Conservation (phyloP, 2,888 invertebrate species). For the Himalopsyche anomala region DNA sequence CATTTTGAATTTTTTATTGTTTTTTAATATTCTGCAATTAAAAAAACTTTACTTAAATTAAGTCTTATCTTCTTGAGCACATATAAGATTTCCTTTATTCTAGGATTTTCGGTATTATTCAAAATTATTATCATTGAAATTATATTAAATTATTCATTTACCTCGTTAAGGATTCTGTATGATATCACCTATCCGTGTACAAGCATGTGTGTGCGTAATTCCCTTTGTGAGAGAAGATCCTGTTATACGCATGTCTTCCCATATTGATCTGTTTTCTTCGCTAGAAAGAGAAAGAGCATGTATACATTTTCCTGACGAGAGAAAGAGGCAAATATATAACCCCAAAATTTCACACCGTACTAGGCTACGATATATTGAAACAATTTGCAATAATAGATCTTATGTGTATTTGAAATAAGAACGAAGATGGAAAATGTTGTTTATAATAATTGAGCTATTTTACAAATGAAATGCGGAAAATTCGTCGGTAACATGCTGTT, state of each 20-base stretch:
- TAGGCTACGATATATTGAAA: not conserved
- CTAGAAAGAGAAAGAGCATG: not conserved
- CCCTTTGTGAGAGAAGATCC: not conserved
- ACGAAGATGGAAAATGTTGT: not conserved
- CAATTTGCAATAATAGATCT: not conserved
- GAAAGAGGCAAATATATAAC: not conserved
- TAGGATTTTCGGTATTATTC: too few relatives aligned
- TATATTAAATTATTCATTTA: not conserved
- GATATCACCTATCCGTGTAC: not conserved
- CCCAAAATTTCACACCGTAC: not conserved
- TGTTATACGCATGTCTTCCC: not conserved
- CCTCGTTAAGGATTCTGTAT: not conserved
- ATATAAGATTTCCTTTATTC: too few relatives aligned
- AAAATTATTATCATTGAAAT: not conserved
- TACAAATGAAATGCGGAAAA: not conserved
- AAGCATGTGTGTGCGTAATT: not conserved
- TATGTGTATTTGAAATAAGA: not conserved
- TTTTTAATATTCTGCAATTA: too few relatives aligned
- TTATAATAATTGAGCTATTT: not conserved
- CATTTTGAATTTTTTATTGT: too few relatives aligned
- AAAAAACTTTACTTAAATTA: too few relatives aligned
- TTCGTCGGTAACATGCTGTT: constrained; percentile 25
- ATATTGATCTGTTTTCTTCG: constrained; percentile 34
- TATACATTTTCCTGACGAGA: not conserved
- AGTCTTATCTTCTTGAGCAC: too few relatives aligned